Evolutionary conservation across 2,888 invertebrate species (phyloP).

Genomic region (Tipula helvola): DNA sequence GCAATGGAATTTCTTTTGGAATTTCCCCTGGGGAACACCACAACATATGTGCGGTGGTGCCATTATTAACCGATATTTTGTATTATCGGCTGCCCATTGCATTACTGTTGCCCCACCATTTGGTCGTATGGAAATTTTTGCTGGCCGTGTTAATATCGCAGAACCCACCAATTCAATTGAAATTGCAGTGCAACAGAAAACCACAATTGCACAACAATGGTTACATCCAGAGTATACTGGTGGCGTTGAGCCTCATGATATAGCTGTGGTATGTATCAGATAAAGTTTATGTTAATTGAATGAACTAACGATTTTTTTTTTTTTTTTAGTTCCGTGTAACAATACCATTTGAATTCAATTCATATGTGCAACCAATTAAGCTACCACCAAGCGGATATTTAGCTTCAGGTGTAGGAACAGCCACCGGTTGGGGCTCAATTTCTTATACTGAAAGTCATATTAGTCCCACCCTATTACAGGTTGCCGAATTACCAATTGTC

Average conservation of each 20-base stretch:
- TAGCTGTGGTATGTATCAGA: not conserved
- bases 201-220: not conserved
- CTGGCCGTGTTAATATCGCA: not conserved
- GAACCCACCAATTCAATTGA: not conserved
- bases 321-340: conserved; percentile 26
- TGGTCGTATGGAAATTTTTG: not conserved
- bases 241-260: conserved; percentile 10
- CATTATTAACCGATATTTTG: conserved; percentile 23
- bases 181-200: not conserved
- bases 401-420: not conserved
- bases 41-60: conserved; percentile 26
- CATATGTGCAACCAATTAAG: conserved; percentile 22
- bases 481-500: conserved; percentile 18
- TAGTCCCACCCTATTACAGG: conserved; percentile 21
- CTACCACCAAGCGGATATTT: conserved; percentile 11
- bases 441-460: conserved; percentile 8
- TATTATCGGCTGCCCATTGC: conserved; percentile 29
- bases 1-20: conserved; percentile 9
- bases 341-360: conserved; percentile 21
- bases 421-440: conserved; percentile 13
- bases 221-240: conserved; percentile 7
- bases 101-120: conserved; percentile 14
- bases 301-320: not conserved
- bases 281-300: not conserved
- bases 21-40: not conserved